phyloP scores from a whole-genome alignment of 2,888 invertebrate species.

The Creontiades dilutus region DNA sequence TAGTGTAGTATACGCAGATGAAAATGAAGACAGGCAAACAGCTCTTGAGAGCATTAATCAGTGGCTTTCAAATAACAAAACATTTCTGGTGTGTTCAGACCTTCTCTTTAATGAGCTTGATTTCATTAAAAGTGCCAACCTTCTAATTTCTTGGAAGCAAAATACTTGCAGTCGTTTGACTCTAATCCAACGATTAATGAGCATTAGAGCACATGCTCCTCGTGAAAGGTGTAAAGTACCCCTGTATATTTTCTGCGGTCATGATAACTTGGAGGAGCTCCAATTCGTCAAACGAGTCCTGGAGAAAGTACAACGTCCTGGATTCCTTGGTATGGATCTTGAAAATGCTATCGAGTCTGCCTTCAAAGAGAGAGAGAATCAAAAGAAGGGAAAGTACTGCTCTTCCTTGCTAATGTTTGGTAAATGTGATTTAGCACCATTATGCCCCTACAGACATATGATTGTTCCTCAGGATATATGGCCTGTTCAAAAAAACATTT shows the following conservation, averaged over 20 bases:
- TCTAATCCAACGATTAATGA: not conserved
- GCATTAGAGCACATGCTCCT: not conserved
- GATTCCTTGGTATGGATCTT: not conserved
- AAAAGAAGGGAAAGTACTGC: not conserved
- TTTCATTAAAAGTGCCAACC: not conserved
- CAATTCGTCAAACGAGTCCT: not conserved
- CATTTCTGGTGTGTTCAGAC: not conserved
- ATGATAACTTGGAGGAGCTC: conserved; percentile 9
- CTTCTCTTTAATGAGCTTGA: not conserved
- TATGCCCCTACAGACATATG: not conserved
- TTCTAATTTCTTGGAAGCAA: not conserved
- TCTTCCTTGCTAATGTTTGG: not conserved
- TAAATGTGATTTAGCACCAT: not conserved
- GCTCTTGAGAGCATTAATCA: not conserved
- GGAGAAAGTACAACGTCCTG: not conserved
- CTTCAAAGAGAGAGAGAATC: not conserved
- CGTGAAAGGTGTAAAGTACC: not conserved
- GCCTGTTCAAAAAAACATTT: not conserved
- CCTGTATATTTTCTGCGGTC: not conserved
- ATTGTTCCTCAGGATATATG: not conserved
- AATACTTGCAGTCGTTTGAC: not conserved
- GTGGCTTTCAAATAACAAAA: not conserved
- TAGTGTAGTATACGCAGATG: not conserved
- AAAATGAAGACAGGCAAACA: conserved; percentile 1
- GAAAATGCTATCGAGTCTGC: not conserved